Conservation (phyloP, 2,888 invertebrate genomes). For the Erebia epiphron region DNA sequence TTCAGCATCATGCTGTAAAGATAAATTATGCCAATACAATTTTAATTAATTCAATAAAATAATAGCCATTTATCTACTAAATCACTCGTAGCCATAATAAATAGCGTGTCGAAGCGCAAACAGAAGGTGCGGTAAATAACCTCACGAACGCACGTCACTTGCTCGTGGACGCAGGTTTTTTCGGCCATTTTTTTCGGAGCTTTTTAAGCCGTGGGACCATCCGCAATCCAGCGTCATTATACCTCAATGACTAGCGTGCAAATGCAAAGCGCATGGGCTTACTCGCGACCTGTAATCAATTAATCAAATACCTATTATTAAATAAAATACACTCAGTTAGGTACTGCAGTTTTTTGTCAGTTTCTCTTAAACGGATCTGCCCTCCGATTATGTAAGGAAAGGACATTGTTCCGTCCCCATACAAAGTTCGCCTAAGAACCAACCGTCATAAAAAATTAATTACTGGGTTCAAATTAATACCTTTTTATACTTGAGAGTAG, state of each 20-base stretch:
- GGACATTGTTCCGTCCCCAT: too few species aligned
- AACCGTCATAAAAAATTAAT: too few species aligned
- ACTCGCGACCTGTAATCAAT: neutral
- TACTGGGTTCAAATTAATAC: too few species aligned
- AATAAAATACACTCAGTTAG: too few species aligned
- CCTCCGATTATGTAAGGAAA: too few species aligned
- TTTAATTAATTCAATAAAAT: neutral
- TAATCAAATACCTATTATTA: too few species aligned
- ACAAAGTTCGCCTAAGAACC: too few species aligned
- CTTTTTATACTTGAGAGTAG: too few species aligned
- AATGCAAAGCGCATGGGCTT: conserved; percentile 60
- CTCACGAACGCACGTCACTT: conserved; percentile 42
- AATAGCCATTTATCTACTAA: neutral
- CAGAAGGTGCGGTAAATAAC: conserved; percentile 53
- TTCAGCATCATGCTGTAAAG: too few species aligned
- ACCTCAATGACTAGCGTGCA: conserved; percentile 44
- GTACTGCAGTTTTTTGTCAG: too few species aligned
- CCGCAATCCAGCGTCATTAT: neutral
- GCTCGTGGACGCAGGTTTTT: conserved; percentile 53
- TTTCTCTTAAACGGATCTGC: too few species aligned
- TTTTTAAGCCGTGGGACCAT: conserved; percentile 59
- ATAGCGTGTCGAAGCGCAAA: conserved; percentile 20
- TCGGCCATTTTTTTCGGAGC: conserved; percentile 58
- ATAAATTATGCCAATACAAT: neutral
- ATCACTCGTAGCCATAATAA: neutral